phyloP scores from a whole-genome alignment of 30 jellyfish, hydroid and myxozoan genomes.

The Cassiopea xamachana region DNA sequence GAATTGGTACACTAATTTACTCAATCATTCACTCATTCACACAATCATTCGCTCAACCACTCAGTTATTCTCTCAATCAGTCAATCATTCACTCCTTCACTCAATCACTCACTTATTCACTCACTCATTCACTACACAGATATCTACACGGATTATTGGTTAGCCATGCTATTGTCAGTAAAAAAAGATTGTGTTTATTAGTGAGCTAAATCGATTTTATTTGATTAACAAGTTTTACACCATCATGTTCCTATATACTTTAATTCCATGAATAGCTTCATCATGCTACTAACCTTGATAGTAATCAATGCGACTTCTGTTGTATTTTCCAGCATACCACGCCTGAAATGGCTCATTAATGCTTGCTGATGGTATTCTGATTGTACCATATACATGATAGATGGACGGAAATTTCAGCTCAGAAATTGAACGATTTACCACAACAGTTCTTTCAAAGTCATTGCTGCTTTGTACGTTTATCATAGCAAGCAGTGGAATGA shows the following conservation, averaged over 20 bases:
- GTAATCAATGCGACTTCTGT: constrained; percentile 91
- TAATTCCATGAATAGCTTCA: no score
- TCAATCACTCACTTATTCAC: not conserved
- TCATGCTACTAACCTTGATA: constrained; percentile 75
- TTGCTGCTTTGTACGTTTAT: not conserved
- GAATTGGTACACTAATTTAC: no score
- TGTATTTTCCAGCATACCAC: constrained; percentile 94
- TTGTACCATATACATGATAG: constrained; percentile 93
- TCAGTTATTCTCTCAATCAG: not conserved
- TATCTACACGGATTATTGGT: no score
- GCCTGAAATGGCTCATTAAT: constrained; percentile 96
- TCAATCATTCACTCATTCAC: not conserved
- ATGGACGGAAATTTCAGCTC: constrained; percentile 74
- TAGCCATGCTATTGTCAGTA: no score
- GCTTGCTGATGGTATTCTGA: constrained; percentile 88
- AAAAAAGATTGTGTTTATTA: no score
- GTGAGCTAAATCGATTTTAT: no score
- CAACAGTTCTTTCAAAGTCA: not conserved
- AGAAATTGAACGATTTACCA: constrained; percentile 15
- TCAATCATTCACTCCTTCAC: not conserved
- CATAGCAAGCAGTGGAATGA: not conserved
- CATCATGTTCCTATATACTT: no score
- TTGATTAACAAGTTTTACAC: no score
- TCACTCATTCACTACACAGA: no score
- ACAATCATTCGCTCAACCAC: not conserved